Evolutionary conservation across 1,140 invertebrate species (phyloP).

Genomic region (Drosophila mauritiana): DNA sequence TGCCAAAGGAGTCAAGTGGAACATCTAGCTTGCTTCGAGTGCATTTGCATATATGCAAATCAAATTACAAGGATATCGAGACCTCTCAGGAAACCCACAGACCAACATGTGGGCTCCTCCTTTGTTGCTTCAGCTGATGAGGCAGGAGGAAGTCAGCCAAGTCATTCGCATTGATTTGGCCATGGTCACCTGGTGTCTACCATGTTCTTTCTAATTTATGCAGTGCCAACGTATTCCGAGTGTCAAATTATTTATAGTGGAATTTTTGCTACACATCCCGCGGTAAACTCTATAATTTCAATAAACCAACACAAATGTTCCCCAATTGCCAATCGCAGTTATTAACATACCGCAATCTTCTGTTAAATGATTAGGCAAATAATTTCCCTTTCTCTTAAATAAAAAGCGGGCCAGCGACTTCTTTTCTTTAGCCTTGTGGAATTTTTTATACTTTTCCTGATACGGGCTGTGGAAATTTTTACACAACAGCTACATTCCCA

Average conservation of each 20-base stretch:
- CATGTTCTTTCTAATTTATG: constrained; percentile 69
- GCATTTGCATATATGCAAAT: constrained; percentile 50
- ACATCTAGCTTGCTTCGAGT: constrained; percentile 1
- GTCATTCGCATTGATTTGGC: constrained; percentile 31
- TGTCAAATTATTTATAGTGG: constrained; percentile 74
- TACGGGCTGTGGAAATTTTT: constrained; percentile 49
- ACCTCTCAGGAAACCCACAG: constrained; percentile 6
- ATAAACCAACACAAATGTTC: constrained; percentile 22
- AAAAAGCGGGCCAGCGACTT: constrained; percentile 22
- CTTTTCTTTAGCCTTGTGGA: constrained; percentile 29
- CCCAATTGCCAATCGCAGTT: constrained; percentile 10
- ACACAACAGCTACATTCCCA: constrained; percentile 4
- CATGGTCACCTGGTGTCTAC: constrained; percentile 28
- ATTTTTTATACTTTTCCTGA: constrained; percentile 36
- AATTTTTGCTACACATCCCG: constrained; percentile 59
- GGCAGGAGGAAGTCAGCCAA: constrained; percentile 19
- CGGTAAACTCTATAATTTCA: constrained; percentile 6
- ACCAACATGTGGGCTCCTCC: constrained; percentile 3
- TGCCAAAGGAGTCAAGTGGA: constrained; percentile 1
- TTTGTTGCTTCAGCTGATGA: constrained; percentile 13
- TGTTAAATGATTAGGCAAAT: constrained; percentile 62
- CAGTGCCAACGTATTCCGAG: constrained; percentile 30
- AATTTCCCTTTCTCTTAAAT: constrained; percentile 15
- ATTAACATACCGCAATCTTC: constrained; percentile 58
- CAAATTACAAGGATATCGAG: constrained; percentile 27